phyloP scores from a whole-genome alignment of 2,888 invertebrate species.

The Escarpia spicata region DNA sequence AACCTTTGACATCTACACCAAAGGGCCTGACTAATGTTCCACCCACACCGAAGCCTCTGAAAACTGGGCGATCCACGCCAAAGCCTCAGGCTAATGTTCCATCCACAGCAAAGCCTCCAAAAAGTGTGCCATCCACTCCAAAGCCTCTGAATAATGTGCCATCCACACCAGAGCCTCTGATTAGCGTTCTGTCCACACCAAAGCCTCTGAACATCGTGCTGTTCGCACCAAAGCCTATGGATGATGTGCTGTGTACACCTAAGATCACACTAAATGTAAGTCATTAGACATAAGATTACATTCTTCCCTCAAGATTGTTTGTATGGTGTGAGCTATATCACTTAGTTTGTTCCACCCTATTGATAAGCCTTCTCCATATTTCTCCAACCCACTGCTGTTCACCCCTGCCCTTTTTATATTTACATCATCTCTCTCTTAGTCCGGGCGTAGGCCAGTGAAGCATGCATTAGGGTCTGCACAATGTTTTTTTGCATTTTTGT shows the following conservation, averaged over 20 bases:
- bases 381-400: no score
- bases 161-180: neutral
- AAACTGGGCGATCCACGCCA: neutral
- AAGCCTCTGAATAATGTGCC: neutral
- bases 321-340: no score
- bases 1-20: neutral
- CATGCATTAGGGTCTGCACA: no score
- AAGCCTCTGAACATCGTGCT: neutral
- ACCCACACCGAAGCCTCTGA: neutral
- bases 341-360: no score
- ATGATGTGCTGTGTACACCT: neutral
- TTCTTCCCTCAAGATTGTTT: no score
- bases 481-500: no score
- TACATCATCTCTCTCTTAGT: no score
- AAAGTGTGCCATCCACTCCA: neutral
- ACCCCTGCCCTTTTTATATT: no score
- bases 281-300: neutral
- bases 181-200: neutral
- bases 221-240: neutral
- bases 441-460: no score
- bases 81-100: neutral
- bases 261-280: neutral
- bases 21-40: neutral
- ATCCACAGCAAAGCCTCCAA: neutral
- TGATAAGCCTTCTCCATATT: no score